These are phyloP conservation scores for Anorthoa munda DNA, from an alignment of 2,888 invertebrate genomes.

Conservation along the genomic window DNA sequence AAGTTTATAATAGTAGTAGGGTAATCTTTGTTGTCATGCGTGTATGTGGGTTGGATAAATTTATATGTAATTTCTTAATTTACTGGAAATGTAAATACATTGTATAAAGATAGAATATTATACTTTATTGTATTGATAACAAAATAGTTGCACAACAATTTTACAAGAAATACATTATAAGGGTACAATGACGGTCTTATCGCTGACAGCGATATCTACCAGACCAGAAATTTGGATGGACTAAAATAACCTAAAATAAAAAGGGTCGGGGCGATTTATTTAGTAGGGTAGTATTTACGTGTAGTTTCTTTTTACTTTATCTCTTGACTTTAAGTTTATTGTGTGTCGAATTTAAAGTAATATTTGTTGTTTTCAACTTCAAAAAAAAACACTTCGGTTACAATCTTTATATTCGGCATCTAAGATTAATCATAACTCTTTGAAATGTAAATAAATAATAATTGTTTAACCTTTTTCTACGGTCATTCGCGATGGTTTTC, in stretches of 20 bases:
- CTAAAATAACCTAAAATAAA: no score
- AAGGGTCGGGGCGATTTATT: no score
- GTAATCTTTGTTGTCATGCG: background rate
- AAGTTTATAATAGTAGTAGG: no score
- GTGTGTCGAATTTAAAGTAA: background rate
- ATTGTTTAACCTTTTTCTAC: slow-evolving; percentile 38
- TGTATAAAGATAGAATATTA: background rate
- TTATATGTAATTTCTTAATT: background rate
- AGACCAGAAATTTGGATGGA: no score
- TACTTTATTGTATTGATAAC: no score
- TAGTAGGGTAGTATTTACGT: no score
- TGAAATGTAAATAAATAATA: slow-evolving; percentile 26
- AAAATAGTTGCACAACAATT: no score
- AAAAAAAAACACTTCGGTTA: slow-evolving; percentile 9
- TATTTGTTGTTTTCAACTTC: background rate
- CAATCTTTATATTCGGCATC: slow-evolving; percentile 17
- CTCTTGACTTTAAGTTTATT: background rate
- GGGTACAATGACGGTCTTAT: no score
- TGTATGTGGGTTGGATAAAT: background rate
- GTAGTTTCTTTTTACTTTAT: background rate
- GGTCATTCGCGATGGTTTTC: slow-evolving; percentile 54
- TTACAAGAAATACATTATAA: no score
- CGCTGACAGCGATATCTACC: no score
- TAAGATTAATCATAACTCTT: slow-evolving; percentile 25
- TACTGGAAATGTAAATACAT: background rate